Conservation (phyloP, 2,113 vertebrate genomes). For the Castor canadensis region DNA sequence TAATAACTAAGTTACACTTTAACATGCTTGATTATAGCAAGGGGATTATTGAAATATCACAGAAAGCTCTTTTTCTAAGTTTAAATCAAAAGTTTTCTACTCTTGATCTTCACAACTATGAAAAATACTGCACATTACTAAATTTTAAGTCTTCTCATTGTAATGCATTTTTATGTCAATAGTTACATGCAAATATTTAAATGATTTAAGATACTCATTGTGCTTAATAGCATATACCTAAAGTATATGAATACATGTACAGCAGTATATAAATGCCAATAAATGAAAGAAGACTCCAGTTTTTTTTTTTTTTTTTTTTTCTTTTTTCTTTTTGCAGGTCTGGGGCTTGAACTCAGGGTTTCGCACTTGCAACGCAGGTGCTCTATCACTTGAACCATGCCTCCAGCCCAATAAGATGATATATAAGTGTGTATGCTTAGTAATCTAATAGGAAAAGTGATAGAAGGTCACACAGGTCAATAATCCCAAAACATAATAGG, state of each 20-base stretch:
- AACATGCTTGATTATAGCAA: constrained; percentile 54
- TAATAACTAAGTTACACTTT: constrained; percentile 71
- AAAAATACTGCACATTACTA: not conserved
- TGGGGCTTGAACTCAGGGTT: too few relatives aligned
- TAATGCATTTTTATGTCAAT: constrained; percentile 3
- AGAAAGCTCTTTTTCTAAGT: constrained; percentile 48
- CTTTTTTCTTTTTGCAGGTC: too few relatives aligned
- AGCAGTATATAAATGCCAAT: not conserved
- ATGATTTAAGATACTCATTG: constrained; percentile 13
- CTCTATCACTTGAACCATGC: too few relatives aligned
- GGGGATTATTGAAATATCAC: constrained; percentile 62
- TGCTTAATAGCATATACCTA: not conserved
- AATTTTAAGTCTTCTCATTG: constrained; percentile 12
- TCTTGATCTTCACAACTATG: constrained; percentile 39
- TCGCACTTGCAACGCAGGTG: too few relatives aligned
- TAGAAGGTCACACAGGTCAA: not conserved
- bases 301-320: too few relatives aligned
- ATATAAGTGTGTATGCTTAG: too few relatives aligned
- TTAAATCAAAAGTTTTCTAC: constrained; percentile 53
- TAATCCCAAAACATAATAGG: not conserved
- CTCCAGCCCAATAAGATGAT: too few relatives aligned
- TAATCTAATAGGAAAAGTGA: not conserved
- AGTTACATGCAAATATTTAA: constrained; percentile 25
- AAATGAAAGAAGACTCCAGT: not conserved
- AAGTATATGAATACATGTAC: not conserved